Percentiles rank a stretch among this genome's conserved stretches.
phyloP scores from a whole-genome alignment of 2,113 vertebrate species.

The Solea senegalensis region DNA sequence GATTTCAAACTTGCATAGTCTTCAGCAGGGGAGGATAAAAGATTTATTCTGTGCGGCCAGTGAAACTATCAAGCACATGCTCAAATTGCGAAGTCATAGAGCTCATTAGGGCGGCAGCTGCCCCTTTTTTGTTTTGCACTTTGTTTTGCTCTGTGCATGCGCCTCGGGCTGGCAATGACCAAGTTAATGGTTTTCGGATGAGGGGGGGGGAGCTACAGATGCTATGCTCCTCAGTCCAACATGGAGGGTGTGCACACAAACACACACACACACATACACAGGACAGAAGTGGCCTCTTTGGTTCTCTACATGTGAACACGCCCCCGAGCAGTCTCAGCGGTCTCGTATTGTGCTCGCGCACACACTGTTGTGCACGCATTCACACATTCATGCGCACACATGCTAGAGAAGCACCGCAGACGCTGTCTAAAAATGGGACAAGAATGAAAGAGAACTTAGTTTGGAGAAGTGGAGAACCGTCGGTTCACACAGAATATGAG shows the following conservation, averaged over 20 bases:
- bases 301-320: constrained; percentile 45
- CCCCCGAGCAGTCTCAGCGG: constrained; percentile 28
- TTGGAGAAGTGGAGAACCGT: constrained; percentile 53
- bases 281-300: constrained; percentile 23
- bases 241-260: constrained; percentile 36
- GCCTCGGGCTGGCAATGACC: constrained; percentile 68
- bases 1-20: constrained; percentile 8
- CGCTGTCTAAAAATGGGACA: constrained; percentile 61
- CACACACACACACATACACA: constrained; percentile 35
- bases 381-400: constrained; percentile 7
- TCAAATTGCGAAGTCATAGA: constrained; percentile 59
- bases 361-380: background rate
- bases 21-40: constrained; percentile 30
- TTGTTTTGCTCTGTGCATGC: constrained; percentile 69
- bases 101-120: constrained; percentile 61
- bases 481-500: constrained; percentile 70
- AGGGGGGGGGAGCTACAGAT: constrained; percentile 52
- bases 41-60: constrained; percentile 19
- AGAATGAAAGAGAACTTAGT: constrained; percentile 60
- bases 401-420: constrained; percentile 47
- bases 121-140: constrained; percentile 51
- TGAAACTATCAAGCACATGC: constrained; percentile 23
- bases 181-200: constrained; percentile 52
- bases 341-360: constrained; percentile 16
- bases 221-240: constrained; percentile 54